Percentiles rank a stretch among this genome's conserved stretches.
phyloP scores from a whole-genome alignment of 2,888 invertebrate genomes.

The Cordilura impudica region DNA sequence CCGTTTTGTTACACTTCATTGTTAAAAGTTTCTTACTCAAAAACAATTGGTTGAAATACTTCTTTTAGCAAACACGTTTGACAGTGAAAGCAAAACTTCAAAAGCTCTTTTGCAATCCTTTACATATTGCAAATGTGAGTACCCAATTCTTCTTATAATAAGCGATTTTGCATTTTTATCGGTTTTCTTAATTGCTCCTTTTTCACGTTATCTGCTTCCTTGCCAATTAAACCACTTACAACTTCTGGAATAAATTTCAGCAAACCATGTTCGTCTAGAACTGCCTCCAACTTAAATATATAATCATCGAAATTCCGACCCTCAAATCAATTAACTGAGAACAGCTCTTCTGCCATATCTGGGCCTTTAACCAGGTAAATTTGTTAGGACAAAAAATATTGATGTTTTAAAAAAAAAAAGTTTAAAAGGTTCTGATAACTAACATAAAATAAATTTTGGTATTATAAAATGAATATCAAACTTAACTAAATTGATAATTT shows the following conservation, averaged over 20 bases:
- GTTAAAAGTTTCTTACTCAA: background rate
- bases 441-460: too few relatives aligned
- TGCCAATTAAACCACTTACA: background rate
- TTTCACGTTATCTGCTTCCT: background rate
- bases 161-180: background rate
- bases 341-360: background rate
- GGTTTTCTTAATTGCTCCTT: background rate
- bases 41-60: background rate
- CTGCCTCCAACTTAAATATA: background rate
- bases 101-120: background rate
- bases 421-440: too few relatives aligned
- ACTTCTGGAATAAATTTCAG: background rate
- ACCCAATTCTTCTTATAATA: slow-evolving; percentile 1
- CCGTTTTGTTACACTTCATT: background rate
- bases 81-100: background rate
- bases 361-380: slow-evolving; percentile 9
- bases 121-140: background rate
- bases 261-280: slow-evolving; percentile 9
- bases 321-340: background rate
- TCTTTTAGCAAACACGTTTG: background rate
- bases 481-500: too few relatives aligned
- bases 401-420: too few relatives aligned
- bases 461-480: too few relatives aligned
- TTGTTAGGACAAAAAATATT: too few relatives aligned
- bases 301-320: slow-evolving; percentile 8